These are phyloP conservation scores for Rhodeus uyekii DNA, from an alignment of 2,797 vertebrate genomes.

Conservation along the genomic window DNA sequence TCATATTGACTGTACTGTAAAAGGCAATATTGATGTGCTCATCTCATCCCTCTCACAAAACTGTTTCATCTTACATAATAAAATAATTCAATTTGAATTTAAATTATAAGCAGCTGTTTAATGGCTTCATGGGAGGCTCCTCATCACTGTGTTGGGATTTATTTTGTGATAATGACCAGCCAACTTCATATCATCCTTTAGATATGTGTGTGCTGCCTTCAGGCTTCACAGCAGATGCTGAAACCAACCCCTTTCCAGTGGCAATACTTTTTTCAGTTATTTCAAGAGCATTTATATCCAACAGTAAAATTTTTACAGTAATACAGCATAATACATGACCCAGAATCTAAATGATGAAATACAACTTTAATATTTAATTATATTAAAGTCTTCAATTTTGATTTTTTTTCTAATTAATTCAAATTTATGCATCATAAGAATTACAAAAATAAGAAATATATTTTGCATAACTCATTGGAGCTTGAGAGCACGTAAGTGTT, in stretches of 20 bases:
- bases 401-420: background rate
- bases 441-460: conserved; percentile 30
- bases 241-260: conserved; percentile 3
- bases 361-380: conserved; percentile 60
- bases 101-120: background rate
- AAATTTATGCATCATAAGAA: background rate
- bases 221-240: conserved; percentile 11
- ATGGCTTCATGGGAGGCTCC: background rate
- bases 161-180: background rate
- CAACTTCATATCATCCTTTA: background rate
- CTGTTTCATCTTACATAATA: background rate
- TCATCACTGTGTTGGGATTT: background rate
- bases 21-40: background rate
- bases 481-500: too few species aligned
- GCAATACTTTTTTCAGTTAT: conserved; percentile 51
- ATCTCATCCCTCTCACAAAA: background rate
- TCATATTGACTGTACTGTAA: background rate
- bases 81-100: background rate
- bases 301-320: conserved; percentile 53
- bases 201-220: background rate
- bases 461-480: conserved; percentile 22
- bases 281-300: conserved; percentile 51
- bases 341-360: conserved; percentile 47
- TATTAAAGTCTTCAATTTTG: background rate
- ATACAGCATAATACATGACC: conserved; percentile 55